A percentile compares a stretch with the other conserved stretches of the same genome.
Conservation (phyloP, 2,113 vertebrate genomes). For the Microtus ochrogaster region DNA sequence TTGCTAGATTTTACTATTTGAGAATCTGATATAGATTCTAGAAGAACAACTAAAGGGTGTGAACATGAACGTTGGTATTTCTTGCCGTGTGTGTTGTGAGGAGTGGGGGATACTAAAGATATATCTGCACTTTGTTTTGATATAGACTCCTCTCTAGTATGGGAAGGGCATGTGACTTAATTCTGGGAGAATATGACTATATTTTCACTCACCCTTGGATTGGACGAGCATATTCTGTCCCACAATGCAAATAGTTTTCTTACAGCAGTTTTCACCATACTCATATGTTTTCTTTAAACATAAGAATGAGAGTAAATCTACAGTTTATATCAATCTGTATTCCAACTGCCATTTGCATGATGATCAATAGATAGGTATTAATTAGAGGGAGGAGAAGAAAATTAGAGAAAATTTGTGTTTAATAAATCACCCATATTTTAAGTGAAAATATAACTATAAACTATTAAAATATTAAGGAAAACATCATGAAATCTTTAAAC, state of each 20-base stretch:
- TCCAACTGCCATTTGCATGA: neutral
- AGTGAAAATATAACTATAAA: neutral
- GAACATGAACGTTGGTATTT: neutral
- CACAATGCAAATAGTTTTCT: neutral
- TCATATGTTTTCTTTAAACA: neutral
- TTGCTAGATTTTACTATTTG: neutral
- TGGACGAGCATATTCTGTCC: neutral
- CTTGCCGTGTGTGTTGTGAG: accelerated
- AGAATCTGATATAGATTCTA: neutral
- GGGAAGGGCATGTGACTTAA: neutral
- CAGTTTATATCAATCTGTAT: neutral
- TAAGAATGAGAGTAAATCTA: neutral
- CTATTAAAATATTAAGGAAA: neutral
- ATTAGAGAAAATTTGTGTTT: neutral
- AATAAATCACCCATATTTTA: neutral
- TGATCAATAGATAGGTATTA: neutral
- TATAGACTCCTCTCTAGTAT: neutral
- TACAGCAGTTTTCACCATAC: neutral
- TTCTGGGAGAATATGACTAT: neutral
- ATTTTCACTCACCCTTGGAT: neutral
- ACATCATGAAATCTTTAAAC: neutral
- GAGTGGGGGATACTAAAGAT: neutral
- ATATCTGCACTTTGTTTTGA: neutral
- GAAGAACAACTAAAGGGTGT: neutral
- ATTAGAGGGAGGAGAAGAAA: neutral